Evolutionary conservation across 1,140 invertebrate species (phyloP).

Genomic region (Teleogryllus occipitalis): DNA sequence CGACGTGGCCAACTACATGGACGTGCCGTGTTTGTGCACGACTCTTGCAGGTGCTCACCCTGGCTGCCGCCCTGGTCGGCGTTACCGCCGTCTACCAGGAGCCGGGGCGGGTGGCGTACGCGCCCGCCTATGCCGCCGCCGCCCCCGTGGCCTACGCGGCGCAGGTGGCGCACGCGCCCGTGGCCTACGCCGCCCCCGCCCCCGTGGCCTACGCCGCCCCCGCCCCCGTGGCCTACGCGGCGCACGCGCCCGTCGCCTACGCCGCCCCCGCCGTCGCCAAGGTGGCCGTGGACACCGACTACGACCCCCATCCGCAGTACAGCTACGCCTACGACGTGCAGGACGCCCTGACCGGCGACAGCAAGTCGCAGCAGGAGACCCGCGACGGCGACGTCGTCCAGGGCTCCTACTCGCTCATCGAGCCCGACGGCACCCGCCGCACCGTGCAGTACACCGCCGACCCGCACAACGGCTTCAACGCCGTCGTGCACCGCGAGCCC

Average conservation of each 20-base stretch:
- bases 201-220: conserved; percentile 34
- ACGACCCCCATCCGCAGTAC: no score
- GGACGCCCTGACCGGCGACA: no score
- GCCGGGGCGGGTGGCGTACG: conserved; percentile 10
- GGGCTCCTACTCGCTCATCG: no score
- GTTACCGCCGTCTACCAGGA: neutral
- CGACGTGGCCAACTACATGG: neutral
- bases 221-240: conserved; percentile 27
- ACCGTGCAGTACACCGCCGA: no score
- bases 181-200: conserved; percentile 24
- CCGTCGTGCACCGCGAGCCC: no score
- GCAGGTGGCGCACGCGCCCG: conserved; percentile 25
- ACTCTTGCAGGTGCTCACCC: neutral
- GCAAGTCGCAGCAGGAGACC: no score
- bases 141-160: conserved; percentile 22
- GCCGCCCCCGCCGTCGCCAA: conserved; percentile 19
- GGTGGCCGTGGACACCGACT: neutral
- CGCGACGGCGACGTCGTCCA: no score
- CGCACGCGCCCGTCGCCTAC: conserved; percentile 23
- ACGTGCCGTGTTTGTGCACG: neutral
- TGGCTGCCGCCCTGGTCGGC: neutral
- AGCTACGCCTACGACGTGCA: no score
- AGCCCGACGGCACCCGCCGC: no score
- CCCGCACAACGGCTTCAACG: no score
- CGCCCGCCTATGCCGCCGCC: conserved; percentile 26